Base-by-base conservation (phyloP, 2,888 invertebrate species). In the Acrocyrtus sp. region DNA sequence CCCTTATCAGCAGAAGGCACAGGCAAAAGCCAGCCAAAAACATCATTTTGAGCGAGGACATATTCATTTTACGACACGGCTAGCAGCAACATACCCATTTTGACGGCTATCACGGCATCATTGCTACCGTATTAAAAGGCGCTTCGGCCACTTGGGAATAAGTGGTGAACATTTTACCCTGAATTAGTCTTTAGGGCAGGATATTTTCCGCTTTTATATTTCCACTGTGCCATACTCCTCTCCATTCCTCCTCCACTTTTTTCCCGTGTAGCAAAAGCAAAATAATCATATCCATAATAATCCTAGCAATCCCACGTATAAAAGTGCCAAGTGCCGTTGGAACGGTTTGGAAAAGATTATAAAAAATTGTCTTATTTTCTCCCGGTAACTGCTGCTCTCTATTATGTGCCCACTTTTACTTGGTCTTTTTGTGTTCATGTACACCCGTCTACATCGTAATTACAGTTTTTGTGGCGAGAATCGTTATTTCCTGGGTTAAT, bases 181-280 rank as follows among this genome's bases (percentile, higher is more conserved):
- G 65, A 65, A 65, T 65, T 65, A 65, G 65, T 65, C 65, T 65
- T 65, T 47, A 21, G 65, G 65, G 65, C 56, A 22, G 27, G 56
- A 5, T 4, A n/a, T 12, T 12, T 27, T 27, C 41, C 47, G 19
- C 24, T 29, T 27, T 27, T 27, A 47, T n/a, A 47, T 29, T 45
- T 47, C 41, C 29, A 47, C 58, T 22, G 43, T 24, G n/a, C 43
- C 15, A 17, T 41, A 27, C 39, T 43, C 6, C 24, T 57, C n/a
- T 43, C 41, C 34, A 3, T 19, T 26, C 3, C 22, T 57, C 12
- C 29, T 19, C 27, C 24, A 24, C 41, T 41, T n/a, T 58, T 58
- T 17, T 5, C 47, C 19, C 21, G 24, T 27, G 39, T 47, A 58
- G 22, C 41, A 27, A 39, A 47, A 47, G 47, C 17, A 41, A 45